These are phyloP conservation scores for Bedellia somnulentella DNA, from an alignment of 2,888 invertebrate species.

Conservation along the genomic window DNA sequence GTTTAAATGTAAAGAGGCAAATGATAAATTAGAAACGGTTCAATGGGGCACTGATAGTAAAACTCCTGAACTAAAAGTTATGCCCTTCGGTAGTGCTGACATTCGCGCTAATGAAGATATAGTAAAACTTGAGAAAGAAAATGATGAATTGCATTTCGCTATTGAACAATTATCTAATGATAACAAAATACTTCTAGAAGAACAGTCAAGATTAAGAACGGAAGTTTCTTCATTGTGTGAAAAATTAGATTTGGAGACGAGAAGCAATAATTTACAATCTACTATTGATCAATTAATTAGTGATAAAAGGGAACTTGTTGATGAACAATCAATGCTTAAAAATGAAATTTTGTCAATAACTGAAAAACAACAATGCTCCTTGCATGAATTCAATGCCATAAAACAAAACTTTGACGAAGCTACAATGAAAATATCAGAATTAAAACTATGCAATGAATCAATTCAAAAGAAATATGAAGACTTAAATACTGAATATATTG, in stretches of 20 bases:
- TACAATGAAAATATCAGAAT: no score
- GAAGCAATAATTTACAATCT: no score
- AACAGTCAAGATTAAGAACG: no score
- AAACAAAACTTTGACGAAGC: constrained; percentile 1
- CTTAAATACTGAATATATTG: not conserved
- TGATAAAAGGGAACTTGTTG: constrained; percentile 21
- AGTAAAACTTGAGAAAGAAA: constrained; percentile 42
- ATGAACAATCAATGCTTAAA: constrained; percentile 21
- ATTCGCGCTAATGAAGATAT: constrained; percentile 25
- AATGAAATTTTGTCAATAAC: constrained; percentile 27
- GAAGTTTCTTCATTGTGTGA: no score
- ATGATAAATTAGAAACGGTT: constrained; percentile 60
- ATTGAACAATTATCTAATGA: constrained; percentile 30
- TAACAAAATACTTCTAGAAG: no score
- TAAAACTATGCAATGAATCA: not conserved
- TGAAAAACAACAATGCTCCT: constrained; percentile 6
- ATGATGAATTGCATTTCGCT: constrained; percentile 37
- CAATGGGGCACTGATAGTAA: constrained; percentile 32
- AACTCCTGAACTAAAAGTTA: constrained; percentile 13
- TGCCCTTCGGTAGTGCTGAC: constrained; percentile 10
- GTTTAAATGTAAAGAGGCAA: constrained; percentile 70
- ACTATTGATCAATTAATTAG: no score
- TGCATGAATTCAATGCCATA: not conserved
- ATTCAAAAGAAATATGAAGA: no score
- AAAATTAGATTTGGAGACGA: no score